phyloP scores from a whole-genome alignment of 64 coral and sea anemone genomes.

The Catalaphyllia jardinei region DNA sequence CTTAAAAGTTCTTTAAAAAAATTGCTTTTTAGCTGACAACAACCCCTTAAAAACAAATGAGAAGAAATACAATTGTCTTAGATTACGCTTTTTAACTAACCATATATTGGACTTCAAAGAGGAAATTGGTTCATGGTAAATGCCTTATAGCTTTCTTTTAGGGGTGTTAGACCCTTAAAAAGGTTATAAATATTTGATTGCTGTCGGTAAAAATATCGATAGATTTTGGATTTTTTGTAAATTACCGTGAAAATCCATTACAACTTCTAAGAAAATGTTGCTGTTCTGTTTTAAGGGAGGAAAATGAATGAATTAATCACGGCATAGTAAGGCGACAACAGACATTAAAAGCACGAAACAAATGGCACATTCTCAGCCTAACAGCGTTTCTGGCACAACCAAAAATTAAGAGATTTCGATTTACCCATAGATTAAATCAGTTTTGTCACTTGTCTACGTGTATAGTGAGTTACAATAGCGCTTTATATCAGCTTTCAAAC shows the following conservation, averaged over 20 bases:
- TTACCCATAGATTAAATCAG: too few species aligned
- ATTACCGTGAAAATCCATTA: neutral
- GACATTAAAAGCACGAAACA: too few species aligned
- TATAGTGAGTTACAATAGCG: too few species aligned
- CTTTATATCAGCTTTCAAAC: too few species aligned
- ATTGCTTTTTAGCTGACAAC: neutral
- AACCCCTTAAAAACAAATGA: too few species aligned
- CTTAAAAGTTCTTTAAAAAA: neutral
- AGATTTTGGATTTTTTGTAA: neutral
- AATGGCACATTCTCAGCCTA: too few species aligned
- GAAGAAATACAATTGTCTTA: neutral
- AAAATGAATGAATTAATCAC: too few species aligned
- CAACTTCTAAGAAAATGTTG: neutral
- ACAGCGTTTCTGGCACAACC: too few species aligned
- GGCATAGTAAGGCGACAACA: too few species aligned
- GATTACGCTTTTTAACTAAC: neutral
- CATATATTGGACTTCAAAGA: neutral
- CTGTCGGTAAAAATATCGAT: neutral
- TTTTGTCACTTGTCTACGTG: too few species aligned
- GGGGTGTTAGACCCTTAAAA: neutral
- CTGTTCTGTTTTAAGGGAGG: too few species aligned
- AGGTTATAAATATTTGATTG: conserved; percentile 27
- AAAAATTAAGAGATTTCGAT: too few species aligned
- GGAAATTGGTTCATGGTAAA: neutral
- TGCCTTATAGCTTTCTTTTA: neutral